Percentiles rank a stretch among this genome's conserved stretches.
Conservation (phyloP, 2,797 vertebrate species). For the Hemitrygon akajei region DNA sequence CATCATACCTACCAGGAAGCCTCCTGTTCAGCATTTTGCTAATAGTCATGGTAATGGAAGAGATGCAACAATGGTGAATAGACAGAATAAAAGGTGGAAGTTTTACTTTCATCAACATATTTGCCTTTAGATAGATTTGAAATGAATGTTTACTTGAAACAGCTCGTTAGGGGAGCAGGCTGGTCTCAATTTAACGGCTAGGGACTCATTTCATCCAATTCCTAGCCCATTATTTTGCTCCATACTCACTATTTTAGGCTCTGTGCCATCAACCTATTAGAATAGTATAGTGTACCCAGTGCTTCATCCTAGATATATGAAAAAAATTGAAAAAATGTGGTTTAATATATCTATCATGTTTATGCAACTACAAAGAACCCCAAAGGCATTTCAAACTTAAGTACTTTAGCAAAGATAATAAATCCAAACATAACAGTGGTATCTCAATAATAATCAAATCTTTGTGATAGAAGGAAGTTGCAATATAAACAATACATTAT, state of each 20-base stretch:
- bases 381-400: slow-evolving; percentile 3
- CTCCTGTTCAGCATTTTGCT: neutral
- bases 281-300: neutral
- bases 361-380: slow-evolving; percentile 20
- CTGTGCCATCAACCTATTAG: neutral
- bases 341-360: neutral
- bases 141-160: neutral
- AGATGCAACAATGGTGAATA: neutral
- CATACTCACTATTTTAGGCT: neutral
- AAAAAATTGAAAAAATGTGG: no score
- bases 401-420: neutral
- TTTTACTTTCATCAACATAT: neutral
- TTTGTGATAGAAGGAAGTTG: neutral
- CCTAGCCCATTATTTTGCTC: neutral
- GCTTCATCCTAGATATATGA: no score
- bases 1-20: neutral
- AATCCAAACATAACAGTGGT: slow-evolving; percentile 16
- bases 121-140: neutral
- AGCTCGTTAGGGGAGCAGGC: neutral
- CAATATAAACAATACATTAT: neutral
- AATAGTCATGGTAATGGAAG: no score
- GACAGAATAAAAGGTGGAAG: neutral
- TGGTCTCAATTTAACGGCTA: neutral
- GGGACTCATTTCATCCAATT: neutral
- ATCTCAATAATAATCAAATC: neutral